phyloP scores from a whole-genome alignment of 2,113 vertebrate species.

The Suncus etruscus region DNA sequence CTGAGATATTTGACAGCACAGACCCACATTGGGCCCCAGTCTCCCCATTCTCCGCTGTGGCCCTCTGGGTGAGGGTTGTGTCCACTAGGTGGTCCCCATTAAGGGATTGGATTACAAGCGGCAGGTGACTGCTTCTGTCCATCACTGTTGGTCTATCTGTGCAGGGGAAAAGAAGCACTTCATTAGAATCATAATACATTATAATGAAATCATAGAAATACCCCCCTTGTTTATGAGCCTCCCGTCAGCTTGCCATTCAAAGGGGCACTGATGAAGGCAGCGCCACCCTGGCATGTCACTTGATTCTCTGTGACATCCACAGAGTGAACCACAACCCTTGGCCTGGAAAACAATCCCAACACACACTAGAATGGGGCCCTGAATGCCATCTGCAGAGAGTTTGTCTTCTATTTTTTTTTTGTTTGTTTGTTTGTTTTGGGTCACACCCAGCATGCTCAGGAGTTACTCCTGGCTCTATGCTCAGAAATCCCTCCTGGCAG shows the following conservation, averaged over 20 bases:
- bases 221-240: no score
- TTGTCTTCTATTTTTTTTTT: no score
- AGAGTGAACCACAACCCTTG: conserved; percentile 33
- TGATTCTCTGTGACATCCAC: conserved; percentile 51
- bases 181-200: neutral
- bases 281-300: conserved; percentile 2
- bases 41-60: neutral
- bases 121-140: conserved; percentile 22
- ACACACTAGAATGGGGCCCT: conserved; percentile 83
- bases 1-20: neutral
- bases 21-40: neutral
- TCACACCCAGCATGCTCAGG: no score
- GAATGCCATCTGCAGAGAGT: conserved; percentile 84
- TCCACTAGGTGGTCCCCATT: conserved; percentile 9
- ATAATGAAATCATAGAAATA: no score
- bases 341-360: conserved; percentile 59
- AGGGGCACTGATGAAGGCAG: neutral
- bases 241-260: neutral
- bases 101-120: conserved; percentile 62
- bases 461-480: no score
- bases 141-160: neutral
- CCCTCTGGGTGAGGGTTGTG: neutral
- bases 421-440: no score
- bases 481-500: no score
- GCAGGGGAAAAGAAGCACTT: conserved; percentile 33